A percentile compares a stretch with the other conserved stretches of the same genome.
Evolutionary conservation across 2,888 invertebrate genomes (phyloP).

Genomic region (Pocota personata): DNA sequence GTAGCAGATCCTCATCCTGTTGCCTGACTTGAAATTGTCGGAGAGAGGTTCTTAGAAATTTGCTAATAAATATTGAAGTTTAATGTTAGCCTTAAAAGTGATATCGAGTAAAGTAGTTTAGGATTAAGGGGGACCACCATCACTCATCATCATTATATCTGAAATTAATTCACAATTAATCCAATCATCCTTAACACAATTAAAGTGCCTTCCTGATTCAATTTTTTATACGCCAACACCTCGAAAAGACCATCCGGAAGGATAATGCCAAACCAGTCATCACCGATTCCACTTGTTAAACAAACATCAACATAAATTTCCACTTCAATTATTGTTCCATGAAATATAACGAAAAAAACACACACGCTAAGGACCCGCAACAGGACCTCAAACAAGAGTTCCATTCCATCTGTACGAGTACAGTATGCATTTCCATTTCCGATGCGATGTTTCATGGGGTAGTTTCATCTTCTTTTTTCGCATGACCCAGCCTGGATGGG

Average conservation of each 20-base stretch:
- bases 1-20: neutral
- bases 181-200: slow-evolving; percentile 31
- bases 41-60: neutral
- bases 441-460: slow-evolving; percentile 30
- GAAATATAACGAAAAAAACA: neutral
- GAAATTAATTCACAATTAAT: slow-evolving; percentile 2
- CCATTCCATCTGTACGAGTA: slow-evolving; percentile 16
- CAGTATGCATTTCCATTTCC: slow-evolving; percentile 46
- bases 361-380: neutral
- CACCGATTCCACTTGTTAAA: slow-evolving; percentile 46
- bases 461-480: neutral
- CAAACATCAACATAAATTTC: slow-evolving; percentile 46
- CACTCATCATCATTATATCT: neutral
- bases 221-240: neutral
- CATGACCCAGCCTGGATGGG: neutral
- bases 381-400: slow-evolving; percentile 26
- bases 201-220: slow-evolving; percentile 1
- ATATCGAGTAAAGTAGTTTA: no score
- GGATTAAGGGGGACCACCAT: no score
- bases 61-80: neutral
- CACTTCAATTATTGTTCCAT: slow-evolving; percentile 53
- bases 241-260: slow-evolving; percentile 14
- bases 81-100: neutral
- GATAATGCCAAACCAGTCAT: slow-evolving; percentile 29
- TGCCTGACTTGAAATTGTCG: neutral